phyloP scores from a whole-genome alignment of 1,140 invertebrate genomes.

The Diorhabda sublineata region DNA sequence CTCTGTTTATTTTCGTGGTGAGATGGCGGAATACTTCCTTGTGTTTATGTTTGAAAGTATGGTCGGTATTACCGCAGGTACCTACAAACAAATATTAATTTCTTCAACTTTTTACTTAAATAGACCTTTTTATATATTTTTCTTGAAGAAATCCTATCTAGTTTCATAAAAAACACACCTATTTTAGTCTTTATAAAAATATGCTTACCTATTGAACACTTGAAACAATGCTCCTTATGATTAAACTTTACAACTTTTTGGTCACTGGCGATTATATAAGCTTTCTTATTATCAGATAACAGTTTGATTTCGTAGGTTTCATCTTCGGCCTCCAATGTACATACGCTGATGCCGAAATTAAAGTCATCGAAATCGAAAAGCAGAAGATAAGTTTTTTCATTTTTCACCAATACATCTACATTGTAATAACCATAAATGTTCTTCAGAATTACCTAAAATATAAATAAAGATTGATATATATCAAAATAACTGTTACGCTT shows the following conservation, averaged over 20 bases:
- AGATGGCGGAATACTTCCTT: constrained; percentile 7
- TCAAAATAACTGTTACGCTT: not conserved
- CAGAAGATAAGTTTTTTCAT: constrained; percentile 11
- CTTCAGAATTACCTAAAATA: not conserved
- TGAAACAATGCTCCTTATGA: constrained; percentile 12
- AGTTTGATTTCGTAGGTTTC: constrained; percentile 4
- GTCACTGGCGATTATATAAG: not conserved
- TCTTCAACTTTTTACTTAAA: too few species aligned
- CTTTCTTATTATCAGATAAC: constrained; percentile 6
- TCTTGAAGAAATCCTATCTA: too few species aligned
- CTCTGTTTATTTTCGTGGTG: constrained; percentile 9
- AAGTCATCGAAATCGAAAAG: constrained; percentile 14
- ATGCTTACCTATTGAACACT: constrained; percentile 11
- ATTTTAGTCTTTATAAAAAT: too few species aligned
- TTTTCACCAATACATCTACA: constrained; percentile 10
- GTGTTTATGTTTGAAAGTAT: constrained; percentile 5
- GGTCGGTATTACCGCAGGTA: constrained; percentile 8
- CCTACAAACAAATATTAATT: constrained; percentile 4
- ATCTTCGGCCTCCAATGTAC: not conserved
- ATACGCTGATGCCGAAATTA: constrained; percentile 4
- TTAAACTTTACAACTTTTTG: constrained; percentile 11
- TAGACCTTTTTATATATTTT: too few species aligned
- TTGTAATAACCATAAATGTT: constrained; percentile 9
- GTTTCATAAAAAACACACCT: too few species aligned
- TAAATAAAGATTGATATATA: not conserved